Evolutionary conservation across 2,797 vertebrate species (phyloP), one percentile per base, ranked within the genome.

Genomic region (Sebastes vulpes): DNA sequence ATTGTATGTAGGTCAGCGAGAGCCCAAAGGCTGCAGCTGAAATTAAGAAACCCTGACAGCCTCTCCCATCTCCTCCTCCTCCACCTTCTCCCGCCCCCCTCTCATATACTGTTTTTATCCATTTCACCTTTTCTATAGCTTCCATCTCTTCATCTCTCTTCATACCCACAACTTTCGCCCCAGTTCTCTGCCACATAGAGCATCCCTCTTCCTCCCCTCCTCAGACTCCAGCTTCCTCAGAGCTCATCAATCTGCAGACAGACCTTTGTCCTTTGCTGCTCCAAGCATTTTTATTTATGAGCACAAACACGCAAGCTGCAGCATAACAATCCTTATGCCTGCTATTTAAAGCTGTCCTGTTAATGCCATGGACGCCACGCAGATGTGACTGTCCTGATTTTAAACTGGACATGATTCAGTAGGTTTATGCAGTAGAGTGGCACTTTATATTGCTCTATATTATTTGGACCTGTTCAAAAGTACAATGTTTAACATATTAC

Each of bases 41-140:
- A 90, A 91, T 88, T 83, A 90, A 93, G 81, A 86, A 54, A 66
- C 80, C 32, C 68, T 86, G 91, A 94, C 92, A 89, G 75, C 26
- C 61, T 25, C 57, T 66, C 28, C 26, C 25, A 42, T 7, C 79
- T 79, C 75, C 74, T 79, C 31, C 14, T 42, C 38, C 38, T 42
- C 38, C 38, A 42, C 38, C 38, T 42, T 42, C 38, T 9, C 23
- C 29, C 23, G 12, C 16, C 60, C n/a, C 52, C 42, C 14, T 14
- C 32, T 64, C 12, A 32, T 20, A 38, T 14, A 52, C 6, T 29
- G 16, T 50, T 65, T 65, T 59, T 53, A 66, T 80, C 3, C 52
- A 50, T 66, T 71, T 66, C 20, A 52, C 60, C 46, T 68, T 65
- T 59, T 60, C 16, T 46, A 8, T 35, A 53, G 58, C 35, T 1